Base-by-base conservation (phyloP, 2,113 vertebrate genomes). In the Verasper variegatus region DNA sequence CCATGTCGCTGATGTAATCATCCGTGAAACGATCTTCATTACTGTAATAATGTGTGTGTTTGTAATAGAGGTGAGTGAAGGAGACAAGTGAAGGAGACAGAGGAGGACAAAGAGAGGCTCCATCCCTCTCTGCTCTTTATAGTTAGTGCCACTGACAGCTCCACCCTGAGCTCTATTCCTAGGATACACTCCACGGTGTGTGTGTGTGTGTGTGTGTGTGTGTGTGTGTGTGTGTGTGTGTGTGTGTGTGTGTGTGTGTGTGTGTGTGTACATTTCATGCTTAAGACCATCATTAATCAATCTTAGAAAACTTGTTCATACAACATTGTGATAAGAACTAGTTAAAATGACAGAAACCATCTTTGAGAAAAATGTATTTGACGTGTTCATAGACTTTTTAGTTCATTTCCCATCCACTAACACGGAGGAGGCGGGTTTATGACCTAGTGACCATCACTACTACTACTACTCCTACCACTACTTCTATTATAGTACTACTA, bases 81-180 rank as follows among this genome's bases (percentile, higher is more conserved):
- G 63, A 60, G 61, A 31, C 23, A 47, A 66, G 68, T 20, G 45
- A 45, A 24, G 42, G 10, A 55, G 52, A 21, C 31, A 27, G 40
- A 51, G 35, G 17, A 62, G 58, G 42, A 45, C 60, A 75, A 37
- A 68, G 71, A 27, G 37, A 76, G 64, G 55, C 31, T 31, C 27
- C 27, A 31, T 31, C 27, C 27, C 68, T 71, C 74, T 71, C 74
- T 23, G 58, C 63, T 74, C 69, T 74, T 75, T 84, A 57, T 71
- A 86, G 71, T 88, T 86, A 64, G 65, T 71, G 84, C 86, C 80
- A 82, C 71, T 79, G 60, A 76, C 40, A 72, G 86, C 81, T 89
- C 84, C 86, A 86, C 88, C 81, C 80, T 81, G 67, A 81, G 74
- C n/a, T 85, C 81, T 78, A 83, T 86, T 85, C 71, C 87, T 79